Evolutionary conservation across 2,113 vertebrate genomes (phyloP).

Genomic region (Scolopax mira): DNA sequence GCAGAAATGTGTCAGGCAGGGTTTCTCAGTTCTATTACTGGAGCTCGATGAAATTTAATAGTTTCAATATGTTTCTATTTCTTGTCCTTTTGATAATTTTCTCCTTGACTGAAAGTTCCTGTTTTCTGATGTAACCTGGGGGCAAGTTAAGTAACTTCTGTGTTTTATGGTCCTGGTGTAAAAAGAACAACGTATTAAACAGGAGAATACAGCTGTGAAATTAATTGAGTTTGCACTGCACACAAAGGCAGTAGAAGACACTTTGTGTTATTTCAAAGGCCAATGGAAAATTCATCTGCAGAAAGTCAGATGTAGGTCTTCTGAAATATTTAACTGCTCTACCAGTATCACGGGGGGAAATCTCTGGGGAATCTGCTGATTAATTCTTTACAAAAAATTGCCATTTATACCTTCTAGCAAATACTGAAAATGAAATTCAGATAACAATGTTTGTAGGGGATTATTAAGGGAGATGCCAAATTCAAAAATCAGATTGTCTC

Average conservation of each 20-base stretch:
- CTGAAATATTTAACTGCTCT: not conserved
- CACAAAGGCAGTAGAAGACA: not conserved
- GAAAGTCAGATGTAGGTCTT: not conserved
- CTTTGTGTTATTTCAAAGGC: not conserved
- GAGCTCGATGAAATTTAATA: not conserved
- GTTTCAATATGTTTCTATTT: not conserved
- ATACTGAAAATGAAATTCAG: constrained; percentile 25
- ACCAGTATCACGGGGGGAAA: not conserved
- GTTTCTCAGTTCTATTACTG: not conserved
- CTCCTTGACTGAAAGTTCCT: not conserved
- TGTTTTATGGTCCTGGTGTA: not conserved
- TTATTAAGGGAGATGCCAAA: constrained; percentile 10
- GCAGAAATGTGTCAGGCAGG: not conserved
- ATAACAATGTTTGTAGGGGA: not conserved
- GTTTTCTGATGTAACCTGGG: not conserved
- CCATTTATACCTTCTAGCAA: not conserved
- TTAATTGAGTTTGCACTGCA: not conserved
- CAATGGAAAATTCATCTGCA: not conserved
- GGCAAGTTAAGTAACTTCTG: not conserved
- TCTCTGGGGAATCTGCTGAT: not conserved
- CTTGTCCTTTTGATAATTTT: not conserved
- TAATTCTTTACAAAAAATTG: not conserved
- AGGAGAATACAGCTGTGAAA: not conserved
- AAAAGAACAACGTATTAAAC: not conserved
- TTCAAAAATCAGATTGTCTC: not conserved